A percentile compares a stretch with the other conserved stretches of the same genome.
Evolutionary conservation across 2,797 vertebrate genomes (phyloP).

Genomic region (Peromyscus melanophrys): DNA sequence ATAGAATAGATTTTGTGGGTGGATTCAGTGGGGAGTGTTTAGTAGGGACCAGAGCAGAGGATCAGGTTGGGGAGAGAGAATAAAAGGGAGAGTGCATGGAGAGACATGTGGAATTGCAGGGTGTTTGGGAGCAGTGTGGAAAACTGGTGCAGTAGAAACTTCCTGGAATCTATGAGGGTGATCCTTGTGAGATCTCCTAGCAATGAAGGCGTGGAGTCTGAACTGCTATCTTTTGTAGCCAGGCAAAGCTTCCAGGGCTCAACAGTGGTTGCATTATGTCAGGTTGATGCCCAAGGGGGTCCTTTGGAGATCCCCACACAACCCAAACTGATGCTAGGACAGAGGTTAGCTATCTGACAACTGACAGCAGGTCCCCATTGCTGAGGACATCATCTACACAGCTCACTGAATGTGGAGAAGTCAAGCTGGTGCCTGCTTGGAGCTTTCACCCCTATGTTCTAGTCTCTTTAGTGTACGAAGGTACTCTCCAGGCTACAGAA

Average conservation of each 20-base stretch:
- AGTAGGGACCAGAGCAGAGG: not conserved
- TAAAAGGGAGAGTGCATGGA: not conserved
- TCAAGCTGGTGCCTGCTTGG: not conserved
- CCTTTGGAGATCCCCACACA: not conserved
- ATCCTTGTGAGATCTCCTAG: not conserved
- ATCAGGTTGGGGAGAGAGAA: not conserved
- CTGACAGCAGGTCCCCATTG: not conserved
- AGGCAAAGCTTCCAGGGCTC: not conserved
- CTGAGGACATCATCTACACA: not conserved
- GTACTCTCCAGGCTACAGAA: not conserved
- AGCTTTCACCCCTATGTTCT: not conserved
- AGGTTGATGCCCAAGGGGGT: not conserved
- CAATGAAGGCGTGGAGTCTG: not conserved
- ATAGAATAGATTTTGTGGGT: not conserved
- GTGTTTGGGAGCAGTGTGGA: not conserved
- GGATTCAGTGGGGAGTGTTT: too few relatives aligned
- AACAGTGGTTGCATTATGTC: not conserved
- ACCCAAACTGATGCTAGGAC: not conserved
- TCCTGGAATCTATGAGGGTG: not conserved
- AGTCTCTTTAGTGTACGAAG: not conserved
- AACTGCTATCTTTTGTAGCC: not conserved
- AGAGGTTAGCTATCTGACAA: not conserved
- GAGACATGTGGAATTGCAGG: too few relatives aligned
- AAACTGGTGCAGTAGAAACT: not conserved
- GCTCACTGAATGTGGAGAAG: not conserved